Base-by-base conservation (phyloP, 2,113 vertebrate genomes). In the Cottus gobio region DNA sequence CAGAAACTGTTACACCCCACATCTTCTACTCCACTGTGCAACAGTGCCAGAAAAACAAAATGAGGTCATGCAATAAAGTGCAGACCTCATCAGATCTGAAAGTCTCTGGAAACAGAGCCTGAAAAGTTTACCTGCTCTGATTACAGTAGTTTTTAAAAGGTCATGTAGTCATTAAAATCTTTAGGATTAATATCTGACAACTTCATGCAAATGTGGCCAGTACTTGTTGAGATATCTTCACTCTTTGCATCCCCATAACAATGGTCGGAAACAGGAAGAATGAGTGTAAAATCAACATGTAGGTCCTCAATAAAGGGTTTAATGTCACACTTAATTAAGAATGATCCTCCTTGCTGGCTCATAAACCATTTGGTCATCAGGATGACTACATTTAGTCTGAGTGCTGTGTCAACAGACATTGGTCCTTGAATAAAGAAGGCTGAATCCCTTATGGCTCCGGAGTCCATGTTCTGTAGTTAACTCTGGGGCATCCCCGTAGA, bases 121-220 rank as follows among this genome's bases (percentile, higher is more conserved):
- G 39, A 52, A 37, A 68, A 42, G 26, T 46, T 26, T n/a, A 37
- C 7, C 34, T 74, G 6, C 20, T 71, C 16, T 66, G 42, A 50
- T 67, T 69, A 52, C 4, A 46, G 26, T 48, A 22, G 34, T 26
- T 74, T 78, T 62, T 67, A 16, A 70, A 79, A 85, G 67, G 72
- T 75, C 54, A 69, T 12, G 52, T 56, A 20, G 48, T 48, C 37
- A 39, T 10, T 10, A 46, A 46, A 75, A 31, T 71, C 31, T 63
- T 62, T 7, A 57, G 4, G 52, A 79, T 30, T 72, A 50, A 16
- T 50, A 68, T 76, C 9, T 46, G 52, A 24, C 6, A 61, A 28
- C 30, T 36, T 50, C 3, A 60, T 18, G 36, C n/a, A 65, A 46
- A 61, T 80, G 31, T n/a, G 10, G 36, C 46, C 16, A 44, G 11